Conservation (phyloP, 2,797 vertebrate genomes). For the Pseudotriccus pelzelni region DNA sequence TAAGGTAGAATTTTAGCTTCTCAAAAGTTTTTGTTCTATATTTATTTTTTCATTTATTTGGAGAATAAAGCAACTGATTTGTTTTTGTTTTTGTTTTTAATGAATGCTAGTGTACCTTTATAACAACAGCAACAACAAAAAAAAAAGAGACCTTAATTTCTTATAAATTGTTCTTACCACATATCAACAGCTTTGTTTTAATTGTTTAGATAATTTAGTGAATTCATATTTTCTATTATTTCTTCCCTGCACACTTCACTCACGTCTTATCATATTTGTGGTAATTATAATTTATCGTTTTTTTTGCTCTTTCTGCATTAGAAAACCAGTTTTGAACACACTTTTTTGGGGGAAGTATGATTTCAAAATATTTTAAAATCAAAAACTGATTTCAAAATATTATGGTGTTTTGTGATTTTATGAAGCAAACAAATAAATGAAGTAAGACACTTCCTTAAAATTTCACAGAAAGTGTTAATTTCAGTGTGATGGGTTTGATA, state of each 20-base stretch:
- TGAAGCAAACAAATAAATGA: background rate
- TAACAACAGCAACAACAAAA: background rate
- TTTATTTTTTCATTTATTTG: background rate
- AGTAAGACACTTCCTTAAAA: background rate
- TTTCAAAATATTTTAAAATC: background rate
- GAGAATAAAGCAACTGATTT: background rate
- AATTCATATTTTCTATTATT: background rate
- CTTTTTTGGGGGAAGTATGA: background rate
- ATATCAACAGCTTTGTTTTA: background rate
- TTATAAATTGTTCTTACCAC: background rate
- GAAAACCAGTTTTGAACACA: background rate
- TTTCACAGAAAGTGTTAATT: background rate
- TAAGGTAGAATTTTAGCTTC: background rate
- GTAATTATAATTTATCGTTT: background rate
- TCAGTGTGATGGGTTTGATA: background rate
- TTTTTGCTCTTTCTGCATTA: background rate
- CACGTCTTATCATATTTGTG: background rate
- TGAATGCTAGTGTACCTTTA: fast-evolving
- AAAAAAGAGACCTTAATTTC: background rate
- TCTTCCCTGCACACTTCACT: background rate
- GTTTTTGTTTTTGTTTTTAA: too few relatives aligned
- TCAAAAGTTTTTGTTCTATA: background rate
- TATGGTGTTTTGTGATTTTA: background rate
- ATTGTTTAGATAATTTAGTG: background rate
- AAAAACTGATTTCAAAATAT: background rate